Evolutionary conservation across 2,888 invertebrate species (phyloP).

Genomic region (Plagiodera versicolora): DNA sequence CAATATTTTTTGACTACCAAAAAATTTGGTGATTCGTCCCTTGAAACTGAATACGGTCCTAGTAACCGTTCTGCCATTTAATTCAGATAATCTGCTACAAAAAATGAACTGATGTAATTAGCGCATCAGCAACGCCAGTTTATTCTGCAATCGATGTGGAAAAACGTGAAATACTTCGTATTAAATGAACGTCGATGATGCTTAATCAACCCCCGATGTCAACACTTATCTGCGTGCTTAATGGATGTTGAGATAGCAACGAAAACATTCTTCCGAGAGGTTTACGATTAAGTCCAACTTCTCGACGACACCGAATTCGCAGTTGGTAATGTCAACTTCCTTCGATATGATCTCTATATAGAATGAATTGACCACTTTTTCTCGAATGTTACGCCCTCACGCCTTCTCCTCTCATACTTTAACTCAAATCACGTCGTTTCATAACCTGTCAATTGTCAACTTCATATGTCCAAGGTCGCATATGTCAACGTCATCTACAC

Average conservation of each 20-base stretch:
- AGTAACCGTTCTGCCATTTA: constrained; percentile 13
- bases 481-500: too few species aligned
- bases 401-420: too few species aligned
- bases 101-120: constrained; percentile 26
- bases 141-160: constrained; percentile 27
- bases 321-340: not conserved
- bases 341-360: too few species aligned
- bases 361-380: too few species aligned
- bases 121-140: constrained; percentile 22
- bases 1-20: too few species aligned
- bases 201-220: constrained; percentile 2
- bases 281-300: constrained; percentile 20
- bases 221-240: constrained; percentile 20
- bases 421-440: too few species aligned
- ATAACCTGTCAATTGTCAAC: too few species aligned
- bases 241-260: constrained; percentile 22
- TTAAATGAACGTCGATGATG: constrained; percentile 19
- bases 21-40: too few species aligned
- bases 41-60: not conserved
- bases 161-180: constrained; percentile 23
- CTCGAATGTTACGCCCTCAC: too few species aligned
- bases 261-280: constrained; percentile 21
- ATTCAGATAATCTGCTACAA: constrained; percentile 18
- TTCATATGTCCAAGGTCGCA: too few species aligned
- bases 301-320: constrained; percentile 18